These are phyloP conservation scores for Lydus trimaculatus DNA, from an alignment of 2,888 invertebrate species.

Conservation along the genomic window DNA sequence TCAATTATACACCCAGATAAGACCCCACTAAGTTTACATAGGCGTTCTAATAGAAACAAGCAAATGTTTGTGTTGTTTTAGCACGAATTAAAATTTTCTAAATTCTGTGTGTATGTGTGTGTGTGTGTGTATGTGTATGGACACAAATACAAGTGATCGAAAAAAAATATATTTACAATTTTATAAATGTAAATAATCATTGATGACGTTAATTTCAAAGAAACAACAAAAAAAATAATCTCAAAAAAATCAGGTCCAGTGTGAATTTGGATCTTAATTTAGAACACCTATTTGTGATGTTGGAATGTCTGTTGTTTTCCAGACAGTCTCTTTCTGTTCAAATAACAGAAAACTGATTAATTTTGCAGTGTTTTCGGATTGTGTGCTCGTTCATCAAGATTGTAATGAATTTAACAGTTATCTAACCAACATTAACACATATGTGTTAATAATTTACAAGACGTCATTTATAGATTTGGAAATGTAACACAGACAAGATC, in stretches of 20 bases:
- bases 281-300: constrained; percentile 19
- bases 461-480: background rate
- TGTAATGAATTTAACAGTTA: background rate
- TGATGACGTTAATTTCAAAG: constrained; percentile 1
- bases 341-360: constrained; percentile 1
- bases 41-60: constrained; percentile 21
- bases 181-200: constrained; percentile 6
- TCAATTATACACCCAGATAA: constrained; percentile 15
- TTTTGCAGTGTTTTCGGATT: background rate
- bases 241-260: constrained; percentile 14
- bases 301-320: constrained; percentile 19
- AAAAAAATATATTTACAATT: background rate
- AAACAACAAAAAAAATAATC: background rate
- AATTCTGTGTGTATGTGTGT: too few relatives aligned
- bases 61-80: constrained; percentile 21
- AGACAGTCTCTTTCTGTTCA: constrained; percentile 4
- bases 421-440: constrained; percentile 11
- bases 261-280: constrained; percentile 27
- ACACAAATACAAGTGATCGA: background rate
- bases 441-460: too few relatives aligned
- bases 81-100: constrained; percentile 6
- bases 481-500: constrained; percentile 11
- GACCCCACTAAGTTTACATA: constrained; percentile 20
- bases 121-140: too few relatives aligned
- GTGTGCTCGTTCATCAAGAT: background rate